Evolutionary conservation across 2,888 invertebrate genomes (phyloP), one percentile per base, ranked within the genome.

Genomic region (Himalopsyche japonica): DNA sequence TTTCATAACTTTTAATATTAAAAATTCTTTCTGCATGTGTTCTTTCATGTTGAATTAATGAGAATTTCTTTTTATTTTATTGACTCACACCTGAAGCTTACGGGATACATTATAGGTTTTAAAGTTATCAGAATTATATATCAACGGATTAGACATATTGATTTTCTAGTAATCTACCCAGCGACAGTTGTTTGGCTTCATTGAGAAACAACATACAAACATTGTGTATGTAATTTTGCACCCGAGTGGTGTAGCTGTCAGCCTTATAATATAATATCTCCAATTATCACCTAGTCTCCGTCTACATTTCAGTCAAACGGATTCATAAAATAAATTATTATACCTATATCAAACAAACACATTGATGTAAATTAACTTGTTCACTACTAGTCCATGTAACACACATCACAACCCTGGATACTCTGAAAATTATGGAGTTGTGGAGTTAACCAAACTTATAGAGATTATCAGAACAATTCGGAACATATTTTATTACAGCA

Each of bases 81-180:
- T 70, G 70, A 70, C 27, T 27, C 27, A 70, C 27, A 70, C 24
- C 20, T 70, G 30, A 10, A 30, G 70, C 70, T 70, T 70, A 70
- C 27, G 70, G 77, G 77, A 77, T 37, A 77, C 77, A 43, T n/a
- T 77, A 77, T 77, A 37, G 34, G 15, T 34, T 82, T 82, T 79
- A 76, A 83, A 64, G 79, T 79, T 82, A 76, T 84, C 70, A 48
- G 80, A 82, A 83, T 86, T 85, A 83, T 76, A 79, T 80, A 84
- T 82, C 78, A 80, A 82, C 76, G 80, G 84, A 85, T 86, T 85
- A 86, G 20, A 81, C 30, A 37, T 87, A 87, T 87, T 87, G 87
- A 87, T 87, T 87, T 87, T 87, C 76, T 79, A 83, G 43, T 86
- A 84, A 86, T 86, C 81, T 79, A 49, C 30, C 37, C 81, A 81